Evolutionary conservation across 2,113 vertebrate species (phyloP), one percentile per base, ranked within the genome.

Genomic region (Percopsis transmontana): DNA sequence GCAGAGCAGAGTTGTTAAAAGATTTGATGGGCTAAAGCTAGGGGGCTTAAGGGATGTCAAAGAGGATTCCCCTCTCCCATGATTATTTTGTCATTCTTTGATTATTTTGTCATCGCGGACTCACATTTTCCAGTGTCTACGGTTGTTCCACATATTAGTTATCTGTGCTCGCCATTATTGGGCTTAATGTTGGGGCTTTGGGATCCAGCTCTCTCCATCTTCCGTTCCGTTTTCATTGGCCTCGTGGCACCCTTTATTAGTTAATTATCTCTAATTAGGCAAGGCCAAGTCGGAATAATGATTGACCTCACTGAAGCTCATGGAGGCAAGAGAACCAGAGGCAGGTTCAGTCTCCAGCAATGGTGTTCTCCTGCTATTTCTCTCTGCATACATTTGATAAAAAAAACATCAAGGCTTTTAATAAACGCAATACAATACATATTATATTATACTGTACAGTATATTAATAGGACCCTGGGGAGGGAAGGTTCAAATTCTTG

Each of bases 71-170:
- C 75, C 73, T 83, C 84, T 80, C 71, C 80, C 81, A 76, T 76
- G 75, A 89, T 87, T 87, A 86, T 86, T 89, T 87, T 87, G 84
- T 88, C 87, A 88, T 84, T 68, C 68, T 73, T 60, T 79, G 61
- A 80, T 90, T 90, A 86, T 89, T 89, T 86, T 84, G 78, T 85
- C 83, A 85, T 89, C 72, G 72, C 38, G 41, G 62, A 54, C 57
- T 50, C 77, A 76, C 39, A 82, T 89, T 90, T 88, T 89, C 89
- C 87, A 80, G 38, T 39, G 63, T 68, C 64, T 72, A 20, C 38
- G 50, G 61, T 85, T 86, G 69, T 85, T 87, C 72, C 72, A 80
- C 63, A 63, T 77, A 70, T 73, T 73, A 61, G 52, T 68, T 75
- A 78, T 82, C 74, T 74, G 62, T 65, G 16, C 66, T 76, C 55